phyloP scores from a whole-genome alignment of 30 jellyfish, hydroid and myxozoan genomes.

The Mastigias papua region DNA sequence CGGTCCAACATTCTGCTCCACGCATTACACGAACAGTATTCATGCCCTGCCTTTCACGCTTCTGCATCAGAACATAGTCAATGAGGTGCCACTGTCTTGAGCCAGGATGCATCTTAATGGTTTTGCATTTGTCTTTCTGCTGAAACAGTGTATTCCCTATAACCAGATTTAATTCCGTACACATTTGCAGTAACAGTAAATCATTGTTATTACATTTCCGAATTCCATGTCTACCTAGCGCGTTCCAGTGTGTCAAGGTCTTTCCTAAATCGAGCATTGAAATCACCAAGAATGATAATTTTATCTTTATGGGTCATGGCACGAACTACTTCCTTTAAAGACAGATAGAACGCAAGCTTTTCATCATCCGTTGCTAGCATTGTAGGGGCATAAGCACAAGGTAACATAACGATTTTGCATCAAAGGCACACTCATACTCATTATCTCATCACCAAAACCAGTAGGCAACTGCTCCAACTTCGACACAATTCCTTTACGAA shows the following conservation, averaged over 20 bases:
- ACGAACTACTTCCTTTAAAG: background rate
- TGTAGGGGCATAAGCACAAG: slow-evolving; percentile 63
- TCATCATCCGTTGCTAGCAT: slow-evolving; percentile 24
- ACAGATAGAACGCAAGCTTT: slow-evolving; percentile 15
- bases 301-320: slow-evolving; percentile 28
- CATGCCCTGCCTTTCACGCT: slow-evolving; percentile 30
- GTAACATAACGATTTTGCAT: slow-evolving; percentile 17
- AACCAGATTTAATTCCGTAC: slow-evolving; percentile 30
- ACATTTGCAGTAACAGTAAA: slow-evolving; percentile 53
- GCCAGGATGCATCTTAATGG: slow-evolving; percentile 65
- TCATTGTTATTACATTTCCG: slow-evolving; percentile 57
- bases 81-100: slow-evolving; percentile 45
- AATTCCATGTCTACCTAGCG: slow-evolving; percentile 34
- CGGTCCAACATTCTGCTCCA: slow-evolving; percentile 64
- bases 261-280: slow-evolving; percentile 65
- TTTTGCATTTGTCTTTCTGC: slow-evolving; percentile 10
- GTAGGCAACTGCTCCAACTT: background rate
- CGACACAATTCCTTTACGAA: background rate
- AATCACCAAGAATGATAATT: slow-evolving; percentile 64
- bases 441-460: slow-evolving; percentile 2
- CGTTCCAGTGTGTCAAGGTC: slow-evolving; percentile 42
- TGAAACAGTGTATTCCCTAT: slow-evolving; percentile 49
- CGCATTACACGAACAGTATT: slow-evolving; percentile 1
- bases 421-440: slow-evolving; percentile 44
- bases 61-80: slow-evolving; percentile 40